Evolutionary conservation across 1,140 invertebrate genomes (phyloP), one percentile per base, ranked within the genome.

Genomic region (Lepidostoma basale): DNA sequence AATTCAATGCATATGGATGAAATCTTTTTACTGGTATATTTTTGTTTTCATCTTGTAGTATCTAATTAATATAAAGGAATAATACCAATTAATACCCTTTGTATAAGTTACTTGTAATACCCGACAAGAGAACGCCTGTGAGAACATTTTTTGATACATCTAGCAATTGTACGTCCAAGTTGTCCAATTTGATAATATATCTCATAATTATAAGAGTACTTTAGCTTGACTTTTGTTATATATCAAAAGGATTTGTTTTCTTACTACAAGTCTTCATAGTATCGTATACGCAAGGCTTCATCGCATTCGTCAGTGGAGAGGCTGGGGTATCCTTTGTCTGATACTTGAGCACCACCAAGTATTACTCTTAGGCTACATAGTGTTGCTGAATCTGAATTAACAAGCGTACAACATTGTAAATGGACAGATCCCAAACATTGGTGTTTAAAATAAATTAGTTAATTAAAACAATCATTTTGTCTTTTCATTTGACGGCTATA

Each of bases 371-470:
- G n/a, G n/a, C n/a, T n/a, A n/a, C n/a, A n/a, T n/a, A n/a, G n/a
- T n/a, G n/a, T n/a, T n/a, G n/a, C n/a, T n/a, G n/a, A n/a, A n/a
- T n/a, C n/a, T n/a, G 59, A 52, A 42, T 28, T 49, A 62, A 68
- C 45, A 68, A 62, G 54, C 56, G 59, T 68, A 62, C 60, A 68
- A 62, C 67, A 62, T 62, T 68, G 67, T 68, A 62, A 62, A 49
- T 68, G 42, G 47, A 62, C 56, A 20, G 58, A 62, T 62, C 67
- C 66, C 59, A 68, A 68, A 68, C 67, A 68, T 68, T 68, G 67
- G 56, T 68, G 67, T 68, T 68, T 68, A 52, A 49, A 68, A 68
- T 68, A 68, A 68, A 68, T 49, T 68, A 68, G 59, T 56, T 68
- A 68, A 62, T 67, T 67, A 67, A 42, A 67, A 44, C 23, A 25